Base-by-base conservation (phyloP, 1,140 invertebrate genomes). In the Drosophila santomea region DNA sequence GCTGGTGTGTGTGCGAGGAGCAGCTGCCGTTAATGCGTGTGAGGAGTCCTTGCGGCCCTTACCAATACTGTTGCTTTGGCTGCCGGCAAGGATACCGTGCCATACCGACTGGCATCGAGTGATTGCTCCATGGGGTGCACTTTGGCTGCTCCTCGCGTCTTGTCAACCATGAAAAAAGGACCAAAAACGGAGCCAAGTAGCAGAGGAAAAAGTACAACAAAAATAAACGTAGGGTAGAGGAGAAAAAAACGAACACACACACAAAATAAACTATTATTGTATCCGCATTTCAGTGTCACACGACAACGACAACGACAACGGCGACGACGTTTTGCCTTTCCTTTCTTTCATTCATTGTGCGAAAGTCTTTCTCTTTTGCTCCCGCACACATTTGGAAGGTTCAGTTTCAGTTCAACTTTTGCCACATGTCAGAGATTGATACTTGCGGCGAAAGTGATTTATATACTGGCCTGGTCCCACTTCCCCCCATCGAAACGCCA, bases 101-200 rank as follows among this genome's bases (percentile, higher is more conserved):
- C 41, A 43, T n/a, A 50, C 32, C 44, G 48, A 32, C 64, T 80
- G 74, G 82, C 78, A 83, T 83, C 84, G 84, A 84, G 77, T 90
- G 84, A 89, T 89, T 89, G 80, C 84, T 89, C 84, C 84, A 69
- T 74, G 85, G 84, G 84, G 84, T 89, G 84, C 84, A 89, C 84
- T 89, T 89, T 89, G 66, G 75, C 64, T 73, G 74, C 74, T 66
- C 68, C 64, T 66, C 61, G 73, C 63, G 52, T 51, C 57, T 57
- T 58, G 72, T 67, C 72, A 76, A 44, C 61, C 63, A 73, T 55
- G 59, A 60, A 74, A 67, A 71, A 54, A 58, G 64, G 36, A 64
- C 38, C 36, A 78, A 61, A 28, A 25, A 68, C 51, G n/a, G 39
- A 48, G 8, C 23, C 32, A 48, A 59, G 4, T 23, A 28, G 55